Evolutionary conservation across 1,140 invertebrate genomes (phyloP).

Genomic region (Tribolium madens): DNA sequence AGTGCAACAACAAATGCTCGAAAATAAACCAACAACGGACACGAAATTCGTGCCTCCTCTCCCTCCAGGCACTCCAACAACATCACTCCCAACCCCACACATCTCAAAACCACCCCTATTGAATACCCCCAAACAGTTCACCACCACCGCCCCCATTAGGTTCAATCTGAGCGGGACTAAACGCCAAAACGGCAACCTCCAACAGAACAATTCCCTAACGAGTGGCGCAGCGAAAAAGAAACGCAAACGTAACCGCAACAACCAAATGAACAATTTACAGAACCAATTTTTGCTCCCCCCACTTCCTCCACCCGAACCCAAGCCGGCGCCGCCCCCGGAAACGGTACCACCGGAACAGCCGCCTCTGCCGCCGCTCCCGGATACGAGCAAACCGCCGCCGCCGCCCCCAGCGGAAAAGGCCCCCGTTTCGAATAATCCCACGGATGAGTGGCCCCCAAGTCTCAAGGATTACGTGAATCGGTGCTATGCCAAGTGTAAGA

Average conservation of each 20-base stretch:
- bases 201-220: constrained; percentile 61
- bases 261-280: constrained; percentile 69
- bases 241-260: constrained; percentile 78
- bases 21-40: not conserved
- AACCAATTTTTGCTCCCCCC: constrained; percentile 68
- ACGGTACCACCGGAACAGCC: constrained; percentile 67
- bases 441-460: constrained; percentile 77
- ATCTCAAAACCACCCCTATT: constrained; percentile 50
- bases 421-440: constrained; percentile 62
- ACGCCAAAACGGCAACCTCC: constrained; percentile 42
- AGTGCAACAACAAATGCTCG: constrained; percentile 40
- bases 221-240: constrained; percentile 79
- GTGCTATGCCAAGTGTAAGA: constrained; percentile 91
- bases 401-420: constrained; percentile 60
- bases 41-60: constrained; percentile 52
- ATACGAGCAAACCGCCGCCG: constrained; percentile 66
- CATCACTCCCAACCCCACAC: constrained; percentile 44
- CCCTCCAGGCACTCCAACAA: constrained; percentile 43
- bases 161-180: constrained; percentile 61
- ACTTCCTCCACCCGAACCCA: constrained; percentile 68
- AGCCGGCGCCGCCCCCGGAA: constrained; percentile 65
- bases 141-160: constrained; percentile 49
- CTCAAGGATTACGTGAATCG: constrained; percentile 88
- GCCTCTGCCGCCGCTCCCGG: constrained; percentile 67
- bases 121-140: constrained; percentile 56